phyloP scores from a whole-genome alignment of 2,888 invertebrate genomes.

The Metalampra italica region DNA sequence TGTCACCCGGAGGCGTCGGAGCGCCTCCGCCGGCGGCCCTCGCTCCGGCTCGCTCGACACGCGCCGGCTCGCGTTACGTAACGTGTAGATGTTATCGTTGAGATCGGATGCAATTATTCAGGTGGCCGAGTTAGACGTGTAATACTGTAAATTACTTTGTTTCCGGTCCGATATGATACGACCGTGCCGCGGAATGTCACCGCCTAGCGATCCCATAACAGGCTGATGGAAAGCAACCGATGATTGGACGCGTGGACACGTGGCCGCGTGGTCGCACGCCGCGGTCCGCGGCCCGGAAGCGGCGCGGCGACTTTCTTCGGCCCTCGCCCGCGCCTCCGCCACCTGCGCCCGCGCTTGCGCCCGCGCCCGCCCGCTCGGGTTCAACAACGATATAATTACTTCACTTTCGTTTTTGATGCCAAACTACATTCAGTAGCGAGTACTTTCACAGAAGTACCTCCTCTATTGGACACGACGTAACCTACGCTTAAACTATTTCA shows the following conservation, averaged over 20 bases:
- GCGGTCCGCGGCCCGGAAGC: neutral
- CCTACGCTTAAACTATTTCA: no score
- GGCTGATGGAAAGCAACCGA: no score
- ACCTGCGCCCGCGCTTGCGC: neutral
- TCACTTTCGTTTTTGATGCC: conserved; percentile 8
- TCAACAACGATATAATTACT: conserved; percentile 1
- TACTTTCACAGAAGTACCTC: no score
- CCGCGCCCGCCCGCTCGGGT: neutral
- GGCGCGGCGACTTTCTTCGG: neutral
- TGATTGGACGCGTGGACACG: no score
- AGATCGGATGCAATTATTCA: no score
- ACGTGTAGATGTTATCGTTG: no score
- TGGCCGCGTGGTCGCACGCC: neutral
- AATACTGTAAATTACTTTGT: no score
- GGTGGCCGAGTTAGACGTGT: no score
- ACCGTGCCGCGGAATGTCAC: no score
- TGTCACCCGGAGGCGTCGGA: conserved; percentile 15
- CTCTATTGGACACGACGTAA: neutral
- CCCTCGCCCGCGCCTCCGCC: neutral
- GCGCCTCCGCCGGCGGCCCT: conserved; percentile 18
- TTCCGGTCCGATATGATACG: no score
- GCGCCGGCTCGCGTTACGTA: no score
- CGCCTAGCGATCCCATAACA: no score
- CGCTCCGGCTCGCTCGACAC: neutral
- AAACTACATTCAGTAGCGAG: neutral